Base-by-base conservation (phyloP, 2,797 vertebrate genomes). In the Lerista edwardsae region DNA sequence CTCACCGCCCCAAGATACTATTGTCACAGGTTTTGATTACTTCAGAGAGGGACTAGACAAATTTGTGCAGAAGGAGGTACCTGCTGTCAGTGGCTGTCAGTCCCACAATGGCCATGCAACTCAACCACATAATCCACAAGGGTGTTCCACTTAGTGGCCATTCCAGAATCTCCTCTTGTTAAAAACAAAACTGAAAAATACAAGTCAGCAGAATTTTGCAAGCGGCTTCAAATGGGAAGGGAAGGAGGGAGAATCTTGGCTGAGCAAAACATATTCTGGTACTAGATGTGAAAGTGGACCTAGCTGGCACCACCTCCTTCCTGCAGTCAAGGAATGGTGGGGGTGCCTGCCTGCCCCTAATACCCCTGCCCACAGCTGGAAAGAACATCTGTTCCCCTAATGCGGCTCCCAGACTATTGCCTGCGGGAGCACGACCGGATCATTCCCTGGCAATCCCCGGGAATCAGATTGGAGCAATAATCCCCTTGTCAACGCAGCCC, bases 381-480 rank as follows among this genome's bases (percentile, higher is more conserved):
- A 57, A 19, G 17, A 75, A 75, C 73, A 75, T 65, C 81, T 83
- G 81, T 62, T 29, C 15, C 19, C 34, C 15, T 83, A 83, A 83
- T 75, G 44, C 81, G 4, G 25, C 73, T 57, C 62, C 81, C 72
- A 83, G 81, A 83, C 81, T 21, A 55, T 36, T 59, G 79, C 68
- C 65, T 27, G n/a, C 2, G 39, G 69, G 10, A 15, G 44, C 23
- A 4, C 39, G 3, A 3, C n/a, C 8, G 17, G 72, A 83, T 83
- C 81, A 83, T 75, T 75, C 61, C 69, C 25, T 75, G 12, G 61
- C 72, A 75, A 83, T 83, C 73, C 81, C 73, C 59, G 3, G 44
- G 72, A 83, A 83, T 83, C 81, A 67, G 81, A 83, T 68, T 67
- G 72, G 41, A 83, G 31, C 47, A 29, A 51, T 83, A 83, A 83